phyloP scores from a whole-genome alignment of 2,888 invertebrate species.

The Xestia c-nigrum region DNA sequence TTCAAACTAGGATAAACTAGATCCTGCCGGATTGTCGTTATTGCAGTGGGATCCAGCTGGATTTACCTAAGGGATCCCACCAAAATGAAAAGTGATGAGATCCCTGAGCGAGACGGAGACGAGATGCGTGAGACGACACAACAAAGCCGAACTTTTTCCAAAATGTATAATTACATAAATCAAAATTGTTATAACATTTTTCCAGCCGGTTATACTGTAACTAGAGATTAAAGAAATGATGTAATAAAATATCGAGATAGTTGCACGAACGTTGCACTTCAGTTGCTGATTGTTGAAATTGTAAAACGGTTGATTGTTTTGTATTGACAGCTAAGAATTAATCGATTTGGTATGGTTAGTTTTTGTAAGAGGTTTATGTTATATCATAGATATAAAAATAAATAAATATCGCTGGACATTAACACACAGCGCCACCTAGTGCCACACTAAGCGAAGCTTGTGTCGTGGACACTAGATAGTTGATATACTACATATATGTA shows the following conservation, averaged over 20 bases:
- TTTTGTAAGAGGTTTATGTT: constrained; percentile 10
- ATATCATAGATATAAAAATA: too few species aligned
- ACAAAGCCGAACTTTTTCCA: neutral
- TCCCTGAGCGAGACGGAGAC: neutral
- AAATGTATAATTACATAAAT: neutral
- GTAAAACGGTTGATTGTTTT: constrained; percentile 15
- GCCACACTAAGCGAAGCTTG: too few species aligned
- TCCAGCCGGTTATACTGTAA: neutral
- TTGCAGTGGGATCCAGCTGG: neutral
- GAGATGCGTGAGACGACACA: neutral
- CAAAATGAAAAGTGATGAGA: neutral
- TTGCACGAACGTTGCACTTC: constrained; percentile 39
- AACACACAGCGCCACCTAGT: too few species aligned
- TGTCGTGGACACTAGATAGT: too few species aligned
- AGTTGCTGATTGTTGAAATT: constrained; percentile 29
- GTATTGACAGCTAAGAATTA: neutral
- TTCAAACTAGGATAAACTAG: too few species aligned
- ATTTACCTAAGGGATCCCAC: neutral
- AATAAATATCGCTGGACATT: too few species aligned
- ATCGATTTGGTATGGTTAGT: constrained; percentile 24
- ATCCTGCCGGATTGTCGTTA: neutral
- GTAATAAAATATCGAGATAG: constrained; percentile 7
- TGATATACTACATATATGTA: too few species aligned
- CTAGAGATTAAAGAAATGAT: constrained; percentile 12
- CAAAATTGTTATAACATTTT: neutral